phyloP scores from a whole-genome alignment of 2,113 vertebrate genomes.

The Redunca redunca region DNA sequence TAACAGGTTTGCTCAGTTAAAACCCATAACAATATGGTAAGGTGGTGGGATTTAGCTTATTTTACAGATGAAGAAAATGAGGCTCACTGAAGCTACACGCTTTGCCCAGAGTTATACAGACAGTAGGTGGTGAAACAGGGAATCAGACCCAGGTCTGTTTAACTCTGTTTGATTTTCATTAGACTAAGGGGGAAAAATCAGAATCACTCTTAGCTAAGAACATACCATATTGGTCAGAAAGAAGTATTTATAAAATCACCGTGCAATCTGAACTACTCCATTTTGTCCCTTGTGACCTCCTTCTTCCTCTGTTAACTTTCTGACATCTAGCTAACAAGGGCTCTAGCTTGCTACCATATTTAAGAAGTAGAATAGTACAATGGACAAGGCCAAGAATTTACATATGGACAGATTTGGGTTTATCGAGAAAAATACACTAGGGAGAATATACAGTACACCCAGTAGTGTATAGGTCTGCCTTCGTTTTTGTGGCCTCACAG shows the following conservation, averaged over 20 bases:
- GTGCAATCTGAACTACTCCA: not conserved
- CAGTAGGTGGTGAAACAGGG: not conserved
- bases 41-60: not conserved
- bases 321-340: not conserved
- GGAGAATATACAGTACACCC: not conserved
- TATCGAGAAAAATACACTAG: not conserved
- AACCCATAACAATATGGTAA: not conserved
- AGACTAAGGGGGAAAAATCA: not conserved
- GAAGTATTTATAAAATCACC: not conserved
- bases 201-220: not conserved
- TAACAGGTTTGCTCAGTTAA: not conserved
- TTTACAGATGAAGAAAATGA: not conserved
- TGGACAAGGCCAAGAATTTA: not conserved
- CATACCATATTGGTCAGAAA: not conserved
- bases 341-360: not conserved
- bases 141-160: not conserved
- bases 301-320: not conserved
- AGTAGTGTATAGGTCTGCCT: not conserved
- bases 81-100: not conserved
- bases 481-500: not conserved
- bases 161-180: not conserved
- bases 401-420: not conserved
- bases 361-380: not conserved
- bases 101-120: not conserved
- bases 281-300: not conserved